These are phyloP conservation scores for Drosophila prolongata DNA, from an alignment of 2,888 invertebrate genomes.

Conservation along the genomic window DNA sequence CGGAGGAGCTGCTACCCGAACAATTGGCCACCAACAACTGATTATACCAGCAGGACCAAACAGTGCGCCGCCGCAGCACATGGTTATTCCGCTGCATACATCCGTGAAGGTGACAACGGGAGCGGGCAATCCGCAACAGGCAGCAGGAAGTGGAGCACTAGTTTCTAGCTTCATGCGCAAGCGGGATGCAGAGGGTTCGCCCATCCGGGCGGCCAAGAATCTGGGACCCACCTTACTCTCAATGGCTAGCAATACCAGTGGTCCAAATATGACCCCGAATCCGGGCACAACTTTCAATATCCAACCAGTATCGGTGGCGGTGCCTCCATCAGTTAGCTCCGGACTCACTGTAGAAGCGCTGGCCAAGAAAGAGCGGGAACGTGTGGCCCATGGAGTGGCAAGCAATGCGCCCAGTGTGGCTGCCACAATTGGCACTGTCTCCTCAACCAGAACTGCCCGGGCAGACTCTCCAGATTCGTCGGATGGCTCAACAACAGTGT, in stretches of 20 bases:
- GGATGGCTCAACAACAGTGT: constrained; percentile 93
- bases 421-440: constrained; percentile 29
- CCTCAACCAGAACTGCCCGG: constrained; percentile 64
- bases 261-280: not conserved
- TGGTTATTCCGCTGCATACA: constrained; percentile 82
- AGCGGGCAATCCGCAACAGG: constrained; percentile 51
- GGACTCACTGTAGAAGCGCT: constrained; percentile 70
- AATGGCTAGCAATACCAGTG: constrained; percentile 69
- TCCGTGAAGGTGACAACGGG: constrained; percentile 82
- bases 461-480: constrained; percentile 84
- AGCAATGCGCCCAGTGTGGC: constrained; percentile 29
- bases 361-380: constrained; percentile 74
- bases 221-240: constrained; percentile 84
- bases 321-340: constrained; percentile 43
- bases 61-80: constrained; percentile 69
- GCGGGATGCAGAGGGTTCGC: constrained; percentile 90
- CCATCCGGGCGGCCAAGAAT: constrained; percentile 88
- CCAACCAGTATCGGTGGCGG: constrained; percentile 60
- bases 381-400: constrained; percentile 13
- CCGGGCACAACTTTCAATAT: constrained; percentile 58
- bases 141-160: constrained; percentile 44
- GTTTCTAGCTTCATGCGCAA: constrained; percentile 90
- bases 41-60: constrained; percentile 61
- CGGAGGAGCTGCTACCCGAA: constrained; percentile 60
- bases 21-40: constrained; percentile 80